These are phyloP conservation scores for Eilema depressum DNA, from an alignment of 2,888 invertebrate genomes.

Conservation along the genomic window DNA sequence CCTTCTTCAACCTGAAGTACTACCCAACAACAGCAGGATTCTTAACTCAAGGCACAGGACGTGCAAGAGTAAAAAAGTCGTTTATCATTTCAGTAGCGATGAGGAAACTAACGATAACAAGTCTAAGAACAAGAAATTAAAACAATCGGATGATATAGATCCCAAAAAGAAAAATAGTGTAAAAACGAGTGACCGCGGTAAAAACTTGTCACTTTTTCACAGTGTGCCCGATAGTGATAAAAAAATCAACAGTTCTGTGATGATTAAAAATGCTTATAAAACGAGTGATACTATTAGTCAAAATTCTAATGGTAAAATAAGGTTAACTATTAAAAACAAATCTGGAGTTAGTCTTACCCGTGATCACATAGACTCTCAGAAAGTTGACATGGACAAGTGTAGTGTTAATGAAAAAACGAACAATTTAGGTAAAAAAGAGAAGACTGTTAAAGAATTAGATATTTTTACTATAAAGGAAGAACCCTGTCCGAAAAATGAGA, in stretches of 20 bases:
- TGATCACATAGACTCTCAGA: slow-evolving; percentile 82
- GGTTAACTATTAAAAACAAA: slow-evolving; percentile 86
- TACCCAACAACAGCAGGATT: slow-evolving; percentile 80
- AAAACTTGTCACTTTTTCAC: slow-evolving; percentile 77
- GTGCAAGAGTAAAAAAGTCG: slow-evolving; percentile 81
- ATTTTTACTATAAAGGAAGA: slow-evolving; percentile 67
- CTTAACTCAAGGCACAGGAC: slow-evolving; percentile 82
- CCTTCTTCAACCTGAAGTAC: slow-evolving; percentile 82
- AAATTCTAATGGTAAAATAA: slow-evolving; percentile 84
- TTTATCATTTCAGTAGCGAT: slow-evolving; percentile 81
- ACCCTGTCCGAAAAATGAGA: slow-evolving; percentile 72
- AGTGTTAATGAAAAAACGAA: slow-evolving; percentile 71
- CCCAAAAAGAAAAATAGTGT: slow-evolving; percentile 72
- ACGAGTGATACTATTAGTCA: slow-evolving; percentile 85
- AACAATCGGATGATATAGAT: slow-evolving; percentile 69
- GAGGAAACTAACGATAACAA: slow-evolving; percentile 75
- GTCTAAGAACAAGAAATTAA: slow-evolving; percentile 70
- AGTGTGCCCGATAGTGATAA: slow-evolving; percentile 68
- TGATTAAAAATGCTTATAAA: slow-evolving; percentile 83
- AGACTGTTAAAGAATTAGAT: slow-evolving; percentile 67
- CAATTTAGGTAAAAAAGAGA: slow-evolving; percentile 65
- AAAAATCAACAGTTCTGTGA: slow-evolving; percentile 83
- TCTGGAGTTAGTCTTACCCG: slow-evolving; percentile 84
- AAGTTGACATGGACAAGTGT: slow-evolving; percentile 74
- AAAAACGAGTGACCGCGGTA: slow-evolving; percentile 77